Evolutionary conservation across 2,113 vertebrate genomes (phyloP).

Genomic region (Pycnonotus jocosus): DNA sequence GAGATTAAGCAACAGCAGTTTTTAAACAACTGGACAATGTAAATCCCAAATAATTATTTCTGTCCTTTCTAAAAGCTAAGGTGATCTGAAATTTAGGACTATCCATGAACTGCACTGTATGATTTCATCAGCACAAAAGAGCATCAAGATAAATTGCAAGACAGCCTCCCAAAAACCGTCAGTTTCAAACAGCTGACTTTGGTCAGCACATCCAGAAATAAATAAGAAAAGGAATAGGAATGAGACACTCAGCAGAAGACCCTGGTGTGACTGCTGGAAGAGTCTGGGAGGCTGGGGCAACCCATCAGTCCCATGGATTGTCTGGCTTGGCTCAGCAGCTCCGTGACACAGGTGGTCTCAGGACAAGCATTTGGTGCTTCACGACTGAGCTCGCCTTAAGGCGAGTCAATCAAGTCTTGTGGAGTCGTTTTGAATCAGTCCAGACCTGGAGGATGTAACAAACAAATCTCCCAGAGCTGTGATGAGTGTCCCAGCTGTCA

Average conservation of each 20-base stretch:
- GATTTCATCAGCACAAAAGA: not conserved
- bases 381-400: not conserved
- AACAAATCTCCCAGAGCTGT: not conserved
- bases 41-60: not conserved
- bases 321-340: not conserved
- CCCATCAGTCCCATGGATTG: not conserved
- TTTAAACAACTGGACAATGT: not conserved
- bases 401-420: not conserved
- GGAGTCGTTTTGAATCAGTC: not conserved
- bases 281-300: not conserved
- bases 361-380: not conserved
- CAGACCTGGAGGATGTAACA: not conserved
- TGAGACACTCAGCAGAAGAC: not conserved
- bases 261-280: not conserved
- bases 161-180: not conserved
- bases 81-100: not conserved
- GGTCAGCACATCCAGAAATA: constrained; percentile 32
- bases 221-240: constrained; percentile 2
- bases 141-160: not conserved
- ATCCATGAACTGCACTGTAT: not conserved
- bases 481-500: not conserved
- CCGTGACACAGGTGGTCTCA: not conserved
- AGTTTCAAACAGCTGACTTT: not conserved
- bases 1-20: not conserved
- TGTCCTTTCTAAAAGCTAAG: not conserved